A percentile compares a stretch with the other conserved stretches of the same genome.
These are phyloP conservation scores for Apis dorsata DNA, from an alignment of 1,140 invertebrate genomes.

Conservation along the genomic window DNA sequence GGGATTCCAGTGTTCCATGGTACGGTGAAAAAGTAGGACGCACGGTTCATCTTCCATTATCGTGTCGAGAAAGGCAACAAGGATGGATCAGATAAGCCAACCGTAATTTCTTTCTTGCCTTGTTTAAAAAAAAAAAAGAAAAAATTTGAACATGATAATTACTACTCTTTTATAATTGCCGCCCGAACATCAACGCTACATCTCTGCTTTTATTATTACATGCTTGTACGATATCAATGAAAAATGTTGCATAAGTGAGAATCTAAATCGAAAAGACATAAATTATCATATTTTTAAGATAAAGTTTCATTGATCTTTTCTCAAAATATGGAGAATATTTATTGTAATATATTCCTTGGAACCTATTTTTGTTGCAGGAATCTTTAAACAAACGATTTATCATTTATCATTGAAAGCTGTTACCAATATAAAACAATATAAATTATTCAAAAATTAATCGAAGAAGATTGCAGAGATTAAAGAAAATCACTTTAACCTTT, in stretches of 20 bases:
- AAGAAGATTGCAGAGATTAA: too few species aligned
- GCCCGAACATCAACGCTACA: neutral
- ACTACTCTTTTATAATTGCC: slow-evolving; percentile 21
- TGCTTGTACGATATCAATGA: neutral
- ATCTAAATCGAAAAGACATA: too few species aligned
- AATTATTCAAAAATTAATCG: too few species aligned
- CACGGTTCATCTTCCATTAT: slow-evolving; percentile 49
- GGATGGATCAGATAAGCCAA: slow-evolving; percentile 30
- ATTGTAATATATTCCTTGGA: too few species aligned
- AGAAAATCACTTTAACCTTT: slow-evolving; percentile 13
- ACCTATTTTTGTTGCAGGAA: too few species aligned
- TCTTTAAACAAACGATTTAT: too few species aligned
- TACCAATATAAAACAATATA: too few species aligned
- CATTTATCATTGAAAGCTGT: too few species aligned
- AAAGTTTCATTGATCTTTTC: neutral
- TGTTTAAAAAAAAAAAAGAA: neutral
- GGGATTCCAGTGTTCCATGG: slow-evolving; percentile 35
- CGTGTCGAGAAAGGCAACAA: slow-evolving; percentile 61
- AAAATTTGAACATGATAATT: slow-evolving; percentile 35
- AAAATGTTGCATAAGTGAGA: neutral
- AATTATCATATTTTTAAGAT: too few species aligned
- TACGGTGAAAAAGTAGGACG: slow-evolving; percentile 65
- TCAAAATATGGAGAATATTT: too few species aligned
- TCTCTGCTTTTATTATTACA: neutral
- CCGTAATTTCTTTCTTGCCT: slow-evolving; percentile 34